Conservation (phyloP, 2,113 vertebrate genomes). For the Muntiacus reevesi region DNA sequence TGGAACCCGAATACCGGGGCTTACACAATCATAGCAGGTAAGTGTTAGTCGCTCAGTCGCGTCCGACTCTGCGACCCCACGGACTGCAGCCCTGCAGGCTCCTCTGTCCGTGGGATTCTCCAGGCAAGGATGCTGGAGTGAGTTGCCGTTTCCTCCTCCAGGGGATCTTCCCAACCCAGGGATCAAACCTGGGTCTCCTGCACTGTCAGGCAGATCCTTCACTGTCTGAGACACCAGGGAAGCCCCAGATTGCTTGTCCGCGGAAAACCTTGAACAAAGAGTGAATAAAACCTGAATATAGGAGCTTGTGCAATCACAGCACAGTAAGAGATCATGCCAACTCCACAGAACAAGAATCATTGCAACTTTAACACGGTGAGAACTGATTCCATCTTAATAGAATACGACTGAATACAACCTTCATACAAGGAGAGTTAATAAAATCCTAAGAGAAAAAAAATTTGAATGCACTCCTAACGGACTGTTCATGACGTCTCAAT, state of each 20-base stretch:
- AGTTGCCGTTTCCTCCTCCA: background rate
- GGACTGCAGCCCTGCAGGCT: rapidly evolving
- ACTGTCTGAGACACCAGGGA: background rate
- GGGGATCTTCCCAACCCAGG: background rate
- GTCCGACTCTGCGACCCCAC: rapidly evolving
- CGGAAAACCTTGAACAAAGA: rapidly evolving
- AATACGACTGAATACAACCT: background rate
- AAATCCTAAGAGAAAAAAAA: background rate
- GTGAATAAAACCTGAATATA: rapidly evolving
- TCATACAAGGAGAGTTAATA: background rate
- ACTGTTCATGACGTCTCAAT: too few species aligned
- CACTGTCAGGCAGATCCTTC: background rate
- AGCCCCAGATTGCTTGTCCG: background rate
- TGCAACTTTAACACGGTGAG: background rate
- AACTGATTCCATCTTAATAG: background rate
- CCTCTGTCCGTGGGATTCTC: background rate
- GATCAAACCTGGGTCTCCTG: background rate
- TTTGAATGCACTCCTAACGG: too few species aligned
- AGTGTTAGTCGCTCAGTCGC: background rate
- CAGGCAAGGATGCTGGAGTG: background rate
- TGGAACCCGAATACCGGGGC: rapidly evolving
- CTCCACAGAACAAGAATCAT: background rate
- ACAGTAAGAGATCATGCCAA: rapidly evolving
- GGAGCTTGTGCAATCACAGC: rapidly evolving
- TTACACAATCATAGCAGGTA: rapidly evolving